A percentile compares a stretch with the other conserved stretches of the same genome.
phyloP scores from a whole-genome alignment of 2,888 invertebrate species.

The Lasioglossum calceatum region DNA sequence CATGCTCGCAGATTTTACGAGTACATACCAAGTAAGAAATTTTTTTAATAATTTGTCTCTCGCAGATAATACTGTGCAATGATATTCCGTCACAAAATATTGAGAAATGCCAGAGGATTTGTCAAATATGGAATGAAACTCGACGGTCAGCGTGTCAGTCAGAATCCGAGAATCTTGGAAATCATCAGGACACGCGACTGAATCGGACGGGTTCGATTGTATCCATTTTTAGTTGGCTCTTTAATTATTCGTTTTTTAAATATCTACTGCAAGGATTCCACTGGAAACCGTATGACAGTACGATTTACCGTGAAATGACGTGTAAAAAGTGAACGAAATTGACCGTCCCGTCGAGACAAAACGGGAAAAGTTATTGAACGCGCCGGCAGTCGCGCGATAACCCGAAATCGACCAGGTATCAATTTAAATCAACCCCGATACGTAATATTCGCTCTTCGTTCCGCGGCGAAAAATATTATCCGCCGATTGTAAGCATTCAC shows the following conservation, averaged over 20 bases:
- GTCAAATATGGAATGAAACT: not conserved
- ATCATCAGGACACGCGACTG: not conserved
- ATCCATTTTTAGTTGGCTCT: not conserved
- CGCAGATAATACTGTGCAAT: not conserved
- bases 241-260: not conserved
- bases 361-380: constrained; percentile 11
- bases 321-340: constrained; percentile 4
- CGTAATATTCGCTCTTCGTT: not conserved
- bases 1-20: not conserved
- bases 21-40: not conserved
- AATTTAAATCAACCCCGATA: constrained; percentile 22
- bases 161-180: not conserved
- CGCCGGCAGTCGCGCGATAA: not conserved
- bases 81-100: not conserved
- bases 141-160: not conserved
- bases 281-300: not conserved
- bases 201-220: not conserved
- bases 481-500: not conserved
- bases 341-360: constrained; percentile 8
- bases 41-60: not conserved
- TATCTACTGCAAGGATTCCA: not conserved
- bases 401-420: constrained; percentile 19
- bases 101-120: not conserved
- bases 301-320: not conserved
- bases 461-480: not conserved